Evolutionary conservation across 2,797 vertebrate genomes (phyloP).

Genomic region (Scyliorhinus canicula): DNA sequence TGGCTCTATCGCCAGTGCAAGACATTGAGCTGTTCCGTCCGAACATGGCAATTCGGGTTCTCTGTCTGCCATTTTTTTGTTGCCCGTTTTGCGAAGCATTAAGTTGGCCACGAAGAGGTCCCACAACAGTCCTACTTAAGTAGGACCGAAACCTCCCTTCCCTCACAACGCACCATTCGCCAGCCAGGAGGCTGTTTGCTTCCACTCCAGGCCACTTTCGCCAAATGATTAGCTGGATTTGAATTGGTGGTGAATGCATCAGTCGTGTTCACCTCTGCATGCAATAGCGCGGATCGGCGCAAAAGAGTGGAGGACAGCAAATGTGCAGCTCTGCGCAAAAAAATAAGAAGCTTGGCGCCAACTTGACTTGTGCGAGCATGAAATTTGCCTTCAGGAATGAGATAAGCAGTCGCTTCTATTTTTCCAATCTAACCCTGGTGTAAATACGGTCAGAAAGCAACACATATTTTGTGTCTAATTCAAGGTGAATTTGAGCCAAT

Average conservation of each 20-base stretch:
- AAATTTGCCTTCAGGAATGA: conserved; percentile 3
- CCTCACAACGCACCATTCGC: background rate
- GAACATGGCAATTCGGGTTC: background rate
- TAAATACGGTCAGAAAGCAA: background rate
- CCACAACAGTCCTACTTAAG: background rate
- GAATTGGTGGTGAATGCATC: background rate
- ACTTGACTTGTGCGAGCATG: background rate
- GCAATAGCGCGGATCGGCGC: background rate
- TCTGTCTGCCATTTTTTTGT: background rate
- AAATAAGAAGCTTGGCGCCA: background rate
- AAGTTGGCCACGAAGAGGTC: background rate
- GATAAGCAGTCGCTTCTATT: background rate
- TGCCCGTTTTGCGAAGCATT: background rate
- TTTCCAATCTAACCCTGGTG: background rate
- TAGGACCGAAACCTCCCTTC: background rate
- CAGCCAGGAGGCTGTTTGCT: background rate
- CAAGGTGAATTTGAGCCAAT: background rate
- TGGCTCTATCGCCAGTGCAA: background rate
- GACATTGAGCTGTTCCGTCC: background rate
- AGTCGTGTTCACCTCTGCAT: background rate
- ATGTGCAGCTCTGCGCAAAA: background rate
- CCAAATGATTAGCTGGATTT: too few relatives aligned
- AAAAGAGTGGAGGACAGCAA: background rate
- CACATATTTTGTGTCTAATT: background rate
- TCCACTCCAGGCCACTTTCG: background rate